Evolutionary conservation across 2,888 invertebrate species (phyloP), one percentile per base, ranked within the genome.

Genomic region (Heliothis peltigera): DNA sequence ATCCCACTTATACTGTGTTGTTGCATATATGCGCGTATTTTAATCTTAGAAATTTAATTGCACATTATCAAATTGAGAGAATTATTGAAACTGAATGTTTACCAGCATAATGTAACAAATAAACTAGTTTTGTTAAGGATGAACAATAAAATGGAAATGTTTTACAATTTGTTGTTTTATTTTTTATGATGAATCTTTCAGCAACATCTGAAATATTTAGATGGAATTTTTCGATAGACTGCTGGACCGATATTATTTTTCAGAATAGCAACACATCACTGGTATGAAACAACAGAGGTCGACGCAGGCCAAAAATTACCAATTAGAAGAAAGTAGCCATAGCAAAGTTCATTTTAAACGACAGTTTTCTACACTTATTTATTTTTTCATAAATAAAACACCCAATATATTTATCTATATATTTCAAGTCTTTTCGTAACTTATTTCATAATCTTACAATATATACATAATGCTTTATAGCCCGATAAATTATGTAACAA

Each of bases 71-170:
- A 80, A 77, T 80, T 63, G 80, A 82, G 78, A 82, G 82, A 85
- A 79, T 77, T 75, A 68, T 77, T 72, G 48, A 72, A 77, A 74
- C 65, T 73, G 83, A 89, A 87, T 88, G 90, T 92, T 91, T 89
- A 89, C 90, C 89, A 87, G 90, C 91, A 89, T 91, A 91, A 91
- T 90, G 83, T 87, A 89, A 90, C 85, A 90, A 89, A 88, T 81
- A 84, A 72, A 87, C 79, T 89, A 89, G 88, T 88, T 90, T 89
- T 89, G 88, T 91, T 92, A 92, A 89, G 84, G 78, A 85, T 62
- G 83, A 91, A 91, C 86, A 92, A 91, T 91, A 89, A 91, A 93
- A 91, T 76, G 83, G 81, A 86, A 86, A 87, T 87, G 89, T 91
- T 94, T 91, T 90, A 84, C 67, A 87, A 74, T 52, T 5, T 46